Base-by-base conservation (phyloP, 2,888 invertebrate species). In the Macrostomum cliftonense region DNA sequence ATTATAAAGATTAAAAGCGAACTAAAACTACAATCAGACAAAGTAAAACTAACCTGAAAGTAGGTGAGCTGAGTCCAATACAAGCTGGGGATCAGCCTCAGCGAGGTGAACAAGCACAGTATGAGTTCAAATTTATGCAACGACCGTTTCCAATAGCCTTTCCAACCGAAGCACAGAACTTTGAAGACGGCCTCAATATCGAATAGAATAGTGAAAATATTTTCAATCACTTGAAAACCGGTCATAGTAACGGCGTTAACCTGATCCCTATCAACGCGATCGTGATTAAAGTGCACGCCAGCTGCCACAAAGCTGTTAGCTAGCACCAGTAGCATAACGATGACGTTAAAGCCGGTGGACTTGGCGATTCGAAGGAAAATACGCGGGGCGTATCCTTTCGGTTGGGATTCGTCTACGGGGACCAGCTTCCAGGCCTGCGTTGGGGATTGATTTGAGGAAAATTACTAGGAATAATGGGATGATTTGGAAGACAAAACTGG, bases 71-170 rank as follows among this genome's bases (percentile, higher is more conserved):
- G 83, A 7, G 91, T 45, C 65, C 88, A 77, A 71, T 95, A 93
- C 55, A 87, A 81, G 12, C 65, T 57, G 53, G 81, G 93, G 60
- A 97, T 80, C 49, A 93, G 79, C 65, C 97, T 95, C 49, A 95
- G 73, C 0, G 87, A 83, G 12, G 93, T 93, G 19, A 93, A 93
- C 53, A 91, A 77, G 1, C 87, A 84, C 49, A 99, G 72, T 1
- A 93, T 73, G 38, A 99, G 71, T 71, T 99, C 97, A 72, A 97
- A 95, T 71, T 95, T 95, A 70, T 95, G 93, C 56, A 91, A 84
- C 0, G 91, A 87, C 66, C 95, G 85, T 62, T 85, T 83, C 72
- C 85, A 85, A 66, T 97, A 99, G 12, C 88, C 86, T 50, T 82
- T 78, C 76, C 91, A 83, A 2, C 95, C 93, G 45, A 95, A 76